Base-by-base conservation (phyloP, 2,888 invertebrate genomes). In the Hirtodrosophila trivittata region DNA sequence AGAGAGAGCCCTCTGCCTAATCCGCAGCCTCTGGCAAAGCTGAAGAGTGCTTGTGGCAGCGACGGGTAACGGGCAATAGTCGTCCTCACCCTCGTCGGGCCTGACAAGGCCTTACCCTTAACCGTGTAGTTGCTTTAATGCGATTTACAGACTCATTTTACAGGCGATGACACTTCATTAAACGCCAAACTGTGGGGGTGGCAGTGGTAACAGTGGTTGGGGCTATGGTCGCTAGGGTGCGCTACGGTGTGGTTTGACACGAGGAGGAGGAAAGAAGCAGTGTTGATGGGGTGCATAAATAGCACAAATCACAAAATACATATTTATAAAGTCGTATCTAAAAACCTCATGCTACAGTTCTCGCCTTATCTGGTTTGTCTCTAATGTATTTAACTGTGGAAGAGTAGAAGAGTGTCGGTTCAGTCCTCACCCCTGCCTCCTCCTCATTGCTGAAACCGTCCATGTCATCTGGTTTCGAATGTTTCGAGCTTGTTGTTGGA, bases 131-230 rank as follows among this genome's bases (percentile, higher is more conserved):
- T 73, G 63, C 64, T 85, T 77, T 86, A 87, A 85, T 87, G 66
- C 86, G 84, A 86, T 86, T 86, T 87, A 78, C 84, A 77, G 85
- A 83, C 87, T 83, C 85, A 87, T 87, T 87, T 86, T 87, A 86
- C 86, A 85, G 86, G 76, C 87, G 85, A 86, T 87, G 85, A 86
- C 85, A 86, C 85, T 86, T 86, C 87, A 86, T 86, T 86, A 87
- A 83, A 85, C 69, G 84, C 64, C 74, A 77, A 83, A 75, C 64
- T 46, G 62, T 67, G 83, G 60, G 76, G 80, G 67, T 70, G 82
- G 68, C 35, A 51, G 50, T 37, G 45, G 21, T 60, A 33, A 25
- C 32, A 37, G 60, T 33, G 43, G 54, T 39, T 52, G 54, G 42
- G 42, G 41, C 54, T 42, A 62, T 18, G 46, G 59, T 39, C 16